Conservation (phyloP, 2,113 vertebrate genomes). For the Pan paniscus region DNA sequence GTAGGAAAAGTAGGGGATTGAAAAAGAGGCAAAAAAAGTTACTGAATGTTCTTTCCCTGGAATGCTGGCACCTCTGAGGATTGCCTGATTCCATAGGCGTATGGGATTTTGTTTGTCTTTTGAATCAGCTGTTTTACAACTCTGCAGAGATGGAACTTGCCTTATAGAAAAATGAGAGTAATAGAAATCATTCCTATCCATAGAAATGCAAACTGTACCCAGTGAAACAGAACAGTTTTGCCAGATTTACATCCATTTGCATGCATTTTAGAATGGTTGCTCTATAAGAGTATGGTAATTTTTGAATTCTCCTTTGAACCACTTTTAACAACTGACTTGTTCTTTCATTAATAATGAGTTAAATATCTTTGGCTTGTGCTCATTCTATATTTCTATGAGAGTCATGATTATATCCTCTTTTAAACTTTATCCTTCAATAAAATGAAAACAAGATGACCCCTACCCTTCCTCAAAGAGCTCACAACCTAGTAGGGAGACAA, state of each 20-base stretch:
- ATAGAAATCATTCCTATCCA: neutral
- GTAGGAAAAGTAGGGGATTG: neutral
- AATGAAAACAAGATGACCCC: neutral
- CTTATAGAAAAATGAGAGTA: neutral
- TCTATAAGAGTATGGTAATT: neutral
- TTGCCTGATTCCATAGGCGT: neutral
- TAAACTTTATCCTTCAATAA: neutral
- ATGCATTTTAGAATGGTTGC: neutral
- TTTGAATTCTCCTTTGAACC: slow-evolving; percentile 4
- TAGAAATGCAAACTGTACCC: neutral
- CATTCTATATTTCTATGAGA: neutral
- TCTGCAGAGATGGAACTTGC: neutral
- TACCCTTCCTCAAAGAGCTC: neutral
- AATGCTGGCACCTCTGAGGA: neutral
- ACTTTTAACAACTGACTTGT: neutral
- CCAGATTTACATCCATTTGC: neutral
- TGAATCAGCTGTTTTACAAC: neutral
- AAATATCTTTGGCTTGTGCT: neutral
- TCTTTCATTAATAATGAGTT: neutral
- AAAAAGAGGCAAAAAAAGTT: neutral
- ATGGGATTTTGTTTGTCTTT: neutral
- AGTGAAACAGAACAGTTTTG: neutral
- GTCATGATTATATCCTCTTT: neutral
- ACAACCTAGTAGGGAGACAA: neutral
- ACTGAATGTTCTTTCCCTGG: neutral